Evolutionary conservation across 2,113 vertebrate species (phyloP), one percentile per base, ranked within the genome.

Genomic region (Sorex araneus): DNA sequence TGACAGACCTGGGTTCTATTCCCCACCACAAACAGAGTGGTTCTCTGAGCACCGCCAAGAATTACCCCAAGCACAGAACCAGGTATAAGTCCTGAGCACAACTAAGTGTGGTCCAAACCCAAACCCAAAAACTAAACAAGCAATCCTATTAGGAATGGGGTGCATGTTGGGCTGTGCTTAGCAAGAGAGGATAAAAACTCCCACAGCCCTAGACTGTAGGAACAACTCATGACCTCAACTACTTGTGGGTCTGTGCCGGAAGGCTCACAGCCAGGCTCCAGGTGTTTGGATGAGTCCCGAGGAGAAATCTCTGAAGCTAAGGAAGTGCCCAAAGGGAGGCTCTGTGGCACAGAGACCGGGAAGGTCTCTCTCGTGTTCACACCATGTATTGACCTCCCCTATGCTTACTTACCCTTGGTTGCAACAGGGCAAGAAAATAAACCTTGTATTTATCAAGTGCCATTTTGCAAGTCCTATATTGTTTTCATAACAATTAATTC

Each of bases 231-330:
- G 63, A 75, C 91, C 7, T 8, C 63, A 43, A 43, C 71, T 77
- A 81, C 83, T 60, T 32, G 27, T 28, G 28, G 78, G 30, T 77
- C 27, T 28, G 30, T 47, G 32, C 40, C 76, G 73, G 71, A 47
- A 94, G 16, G 73, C 54, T 40, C 50, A 34, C 43, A 47, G 54
- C 69, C 23, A 70, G 13, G 2, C 79, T 64, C 84, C 57, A 89
- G 70, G 88, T 57, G 81, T 73, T 83, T 40, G 36, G n/a, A 73
- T 77, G 30, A 23, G 79, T 63, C 84, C 67, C 47, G 45, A 87
- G 54, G 69, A 69, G 63, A 94, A 91, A 96, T 70, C 69, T 91
- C 34, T 64, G 40, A 18, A 66, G 40, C 23, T 86, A 47, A 95
- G 69, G 77, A 84, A 81, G 82, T 90, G 16, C 12, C 32, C 36